phyloP scores from a whole-genome alignment of 2,888 invertebrate genomes.

The Coelopa pilipes region DNA sequence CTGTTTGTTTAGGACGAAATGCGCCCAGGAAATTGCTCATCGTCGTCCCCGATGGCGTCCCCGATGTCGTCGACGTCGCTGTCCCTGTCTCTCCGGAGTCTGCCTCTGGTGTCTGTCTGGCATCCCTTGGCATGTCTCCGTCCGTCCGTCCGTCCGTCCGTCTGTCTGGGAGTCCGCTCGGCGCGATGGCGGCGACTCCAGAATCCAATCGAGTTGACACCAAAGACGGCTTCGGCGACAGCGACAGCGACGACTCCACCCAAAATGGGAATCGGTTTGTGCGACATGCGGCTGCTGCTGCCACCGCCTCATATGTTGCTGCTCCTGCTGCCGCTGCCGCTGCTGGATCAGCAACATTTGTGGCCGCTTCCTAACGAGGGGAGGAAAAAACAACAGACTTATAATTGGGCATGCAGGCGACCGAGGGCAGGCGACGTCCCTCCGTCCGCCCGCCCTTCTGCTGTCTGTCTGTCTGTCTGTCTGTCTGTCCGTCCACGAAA shows the following conservation, averaged over 20 bases:
- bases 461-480: neutral
- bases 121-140: neutral
- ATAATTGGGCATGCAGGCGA: slow-evolving; percentile 29
- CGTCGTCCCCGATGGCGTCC: slow-evolving; percentile 35
- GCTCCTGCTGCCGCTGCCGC: slow-evolving; percentile 1
- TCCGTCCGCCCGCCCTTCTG: neutral
- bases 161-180: slow-evolving; percentile 11
- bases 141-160: slow-evolving; percentile 15
- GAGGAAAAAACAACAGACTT: slow-evolving; percentile 26
- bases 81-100: slow-evolving; percentile 4
- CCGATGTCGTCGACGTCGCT: neutral
- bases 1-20: slow-evolving; percentile 64
- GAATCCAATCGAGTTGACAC: slow-evolving; percentile 36
- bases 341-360: slow-evolving; percentile 4
- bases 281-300: slow-evolving; percentile 18
- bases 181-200: neutral
- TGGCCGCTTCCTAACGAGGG: neutral
- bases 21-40: slow-evolving; percentile 62
- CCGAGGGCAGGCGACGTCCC: neutral
- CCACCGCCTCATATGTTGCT: neutral
- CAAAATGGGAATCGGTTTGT: slow-evolving; percentile 15
- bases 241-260: neutral
- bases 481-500: neutral
- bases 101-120: neutral
- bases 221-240: neutral